Evolutionary conservation across 2,797 vertebrate species (phyloP).

Genomic region (Lophius americanus): DNA sequence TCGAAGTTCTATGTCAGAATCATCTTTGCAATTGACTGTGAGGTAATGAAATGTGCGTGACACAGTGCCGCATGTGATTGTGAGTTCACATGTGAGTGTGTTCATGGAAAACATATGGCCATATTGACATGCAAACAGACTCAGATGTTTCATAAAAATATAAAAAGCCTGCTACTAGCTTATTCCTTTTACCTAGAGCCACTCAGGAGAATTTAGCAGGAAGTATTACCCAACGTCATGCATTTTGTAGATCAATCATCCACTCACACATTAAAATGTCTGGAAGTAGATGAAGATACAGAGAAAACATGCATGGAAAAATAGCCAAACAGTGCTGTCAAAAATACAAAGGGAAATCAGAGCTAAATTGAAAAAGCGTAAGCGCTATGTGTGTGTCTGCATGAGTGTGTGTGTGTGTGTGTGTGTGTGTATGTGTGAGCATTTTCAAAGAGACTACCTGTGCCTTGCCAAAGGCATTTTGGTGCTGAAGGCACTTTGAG

Average conservation of each 20-base stretch:
- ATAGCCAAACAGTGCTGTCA: constrained; percentile 51
- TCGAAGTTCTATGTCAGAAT: constrained; percentile 20
- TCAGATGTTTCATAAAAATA: constrained; percentile 74
- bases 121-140: constrained; percentile 50
- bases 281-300: constrained; percentile 53
- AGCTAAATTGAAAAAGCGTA: constrained; percentile 66
- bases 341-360: constrained; percentile 61
- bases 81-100: constrained; percentile 28
- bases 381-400: constrained; percentile 32
- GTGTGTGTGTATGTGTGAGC: constrained; percentile 48
- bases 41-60: constrained; percentile 21
- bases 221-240: constrained; percentile 55
- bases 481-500: constrained; percentile 79
- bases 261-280: constrained; percentile 42
- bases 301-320: constrained; percentile 40
- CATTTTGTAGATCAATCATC: constrained; percentile 51
- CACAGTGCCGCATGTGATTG: constrained; percentile 12
- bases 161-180: constrained; percentile 65
- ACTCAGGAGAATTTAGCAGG: constrained; percentile 60
- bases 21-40: constrained; percentile 13
- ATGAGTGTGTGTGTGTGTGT: constrained; percentile 30
- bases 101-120: constrained; percentile 53
- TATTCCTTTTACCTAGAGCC: constrained; percentile 65
- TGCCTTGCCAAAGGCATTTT: constrained; percentile 79
- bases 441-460: constrained; percentile 79